A percentile compares a stretch with the other conserved stretches of the same genome.
Conservation (phyloP, 2,113 vertebrate genomes). For the Bagarius yarrelli region DNA sequence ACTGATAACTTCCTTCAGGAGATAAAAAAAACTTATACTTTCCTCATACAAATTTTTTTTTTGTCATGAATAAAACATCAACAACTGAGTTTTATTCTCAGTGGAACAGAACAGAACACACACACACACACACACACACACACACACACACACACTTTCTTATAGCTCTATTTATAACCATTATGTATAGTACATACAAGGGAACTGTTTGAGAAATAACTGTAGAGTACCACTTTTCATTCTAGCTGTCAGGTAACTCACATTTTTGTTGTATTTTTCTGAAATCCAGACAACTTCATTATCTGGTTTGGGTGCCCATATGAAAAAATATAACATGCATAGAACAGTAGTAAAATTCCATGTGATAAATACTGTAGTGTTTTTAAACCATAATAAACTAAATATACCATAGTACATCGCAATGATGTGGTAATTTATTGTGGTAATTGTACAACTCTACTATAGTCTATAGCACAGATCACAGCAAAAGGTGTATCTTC, state of each 20-base stretch:
- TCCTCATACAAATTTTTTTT: conserved; percentile 50
- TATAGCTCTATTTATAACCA: conserved; percentile 23
- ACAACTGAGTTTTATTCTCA: conserved; percentile 47
- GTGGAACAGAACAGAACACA: conserved; percentile 17
- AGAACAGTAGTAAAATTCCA: no score
- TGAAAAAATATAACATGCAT: no score
- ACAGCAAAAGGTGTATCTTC: no score
- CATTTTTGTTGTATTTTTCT: neutral
- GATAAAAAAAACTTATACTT: conserved; percentile 52
- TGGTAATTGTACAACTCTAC: no score
- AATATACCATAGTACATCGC: no score
- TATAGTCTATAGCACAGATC: no score
- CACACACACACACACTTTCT: conserved; percentile 12
- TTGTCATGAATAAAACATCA: conserved; percentile 62
- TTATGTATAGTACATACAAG: conserved; percentile 32
- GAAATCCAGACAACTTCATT: neutral
- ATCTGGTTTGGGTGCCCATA: neutral
- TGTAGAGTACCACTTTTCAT: conserved; percentile 13
- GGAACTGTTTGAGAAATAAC: conserved; percentile 28
- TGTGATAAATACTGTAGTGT: no score
- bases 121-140: conserved; percentile 15
- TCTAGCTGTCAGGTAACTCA: neutral
- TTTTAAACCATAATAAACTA: no score
- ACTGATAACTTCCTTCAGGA: conserved; percentile 36
- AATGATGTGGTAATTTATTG: no score